Evolutionary conservation across 2,797 vertebrate genomes (phyloP), one percentile per base, ranked within the genome.

Genomic region (Anas bernieri): DNA sequence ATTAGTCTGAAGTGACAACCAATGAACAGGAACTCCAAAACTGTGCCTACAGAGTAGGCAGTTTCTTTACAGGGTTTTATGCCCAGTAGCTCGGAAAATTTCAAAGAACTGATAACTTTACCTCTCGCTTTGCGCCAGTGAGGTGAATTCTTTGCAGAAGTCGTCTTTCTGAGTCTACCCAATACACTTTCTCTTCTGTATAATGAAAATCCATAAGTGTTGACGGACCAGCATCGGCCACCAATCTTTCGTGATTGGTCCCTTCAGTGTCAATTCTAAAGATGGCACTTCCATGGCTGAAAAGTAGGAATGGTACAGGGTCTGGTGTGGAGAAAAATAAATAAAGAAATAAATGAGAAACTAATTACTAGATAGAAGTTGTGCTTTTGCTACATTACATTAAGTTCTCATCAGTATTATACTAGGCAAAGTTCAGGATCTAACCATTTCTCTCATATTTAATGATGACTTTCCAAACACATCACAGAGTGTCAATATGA

Each of bases 151-250:
- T 98, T 96, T 98, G 98, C 96, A 99, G 98, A n/a, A 98, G 92
- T 33, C 98, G 98, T 8, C 96, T 98, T 72, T 98, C 97, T 87
- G 89, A 97, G 96, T 99, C 98, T 12, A 98, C 98, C 99, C 99
- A 99, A 95, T 99, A 99, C 54, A 99, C 55, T 73, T 93, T 98
- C 89, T 98, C 97, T 50, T 99, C 98, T 37, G 86, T 90, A 74
- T 98, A 98, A 95, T 99, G 97, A 96, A 99, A 99, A 97, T 99
- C 99, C 62, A 98, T 95, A 63, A 99, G 97, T 3, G 98, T 95
- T 2, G 98, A 98, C 11, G 92, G 67, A 21, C 98, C 99, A 73
- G 98, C 98, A 23, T 98, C 97, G 16, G 97, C 79, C 64, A 98
- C 96, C 22, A 99, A 73, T 62, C 95, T 97, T 88, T 98, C 97